Evolutionary conservation across 2,797 vertebrate genomes (phyloP).

Genomic region (Mormyrus hasselquistii): DNA sequence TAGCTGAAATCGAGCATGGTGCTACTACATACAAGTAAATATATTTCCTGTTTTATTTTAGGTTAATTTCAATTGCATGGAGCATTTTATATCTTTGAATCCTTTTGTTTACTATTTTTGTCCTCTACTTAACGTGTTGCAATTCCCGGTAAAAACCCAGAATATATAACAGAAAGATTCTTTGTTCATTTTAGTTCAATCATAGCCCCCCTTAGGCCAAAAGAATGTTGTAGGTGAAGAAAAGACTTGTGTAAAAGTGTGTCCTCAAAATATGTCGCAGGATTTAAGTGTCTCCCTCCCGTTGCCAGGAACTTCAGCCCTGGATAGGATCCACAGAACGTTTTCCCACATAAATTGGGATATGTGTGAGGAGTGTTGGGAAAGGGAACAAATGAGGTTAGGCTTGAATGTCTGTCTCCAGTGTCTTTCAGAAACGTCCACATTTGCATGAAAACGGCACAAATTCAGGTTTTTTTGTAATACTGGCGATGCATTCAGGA

Average conservation of each 20-base stretch:
- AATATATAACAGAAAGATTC: neutral
- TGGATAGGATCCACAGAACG: constrained; percentile 45
- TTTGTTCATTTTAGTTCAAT: neutral
- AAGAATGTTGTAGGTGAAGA: neutral
- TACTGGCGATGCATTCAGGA: constrained; percentile 33
- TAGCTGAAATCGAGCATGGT: neutral
- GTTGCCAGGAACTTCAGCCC: constrained; percentile 57
- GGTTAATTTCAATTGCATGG: neutral
- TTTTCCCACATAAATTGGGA: constrained; percentile 43
- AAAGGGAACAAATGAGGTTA: constrained; percentile 42
- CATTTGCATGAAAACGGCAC: constrained; percentile 57
- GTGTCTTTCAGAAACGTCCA: constrained; percentile 47
- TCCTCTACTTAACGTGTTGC: neutral
- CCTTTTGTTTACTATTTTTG: neutral
- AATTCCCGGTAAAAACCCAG: neutral
- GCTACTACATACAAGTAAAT: neutral
- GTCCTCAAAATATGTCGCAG: constrained; percentile 13
- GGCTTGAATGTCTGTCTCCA: constrained; percentile 36
- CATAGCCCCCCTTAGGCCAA: neutral
- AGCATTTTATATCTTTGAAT: neutral
- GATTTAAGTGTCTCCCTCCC: constrained; percentile 52
- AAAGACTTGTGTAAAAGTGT: neutral
- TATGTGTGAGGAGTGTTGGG: constrained; percentile 26
- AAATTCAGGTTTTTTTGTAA: constrained; percentile 29
- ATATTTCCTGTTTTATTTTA: neutral